Base-by-base conservation (phyloP, 2,888 invertebrate species). In the Scaptomyza caliginosa region DNA sequence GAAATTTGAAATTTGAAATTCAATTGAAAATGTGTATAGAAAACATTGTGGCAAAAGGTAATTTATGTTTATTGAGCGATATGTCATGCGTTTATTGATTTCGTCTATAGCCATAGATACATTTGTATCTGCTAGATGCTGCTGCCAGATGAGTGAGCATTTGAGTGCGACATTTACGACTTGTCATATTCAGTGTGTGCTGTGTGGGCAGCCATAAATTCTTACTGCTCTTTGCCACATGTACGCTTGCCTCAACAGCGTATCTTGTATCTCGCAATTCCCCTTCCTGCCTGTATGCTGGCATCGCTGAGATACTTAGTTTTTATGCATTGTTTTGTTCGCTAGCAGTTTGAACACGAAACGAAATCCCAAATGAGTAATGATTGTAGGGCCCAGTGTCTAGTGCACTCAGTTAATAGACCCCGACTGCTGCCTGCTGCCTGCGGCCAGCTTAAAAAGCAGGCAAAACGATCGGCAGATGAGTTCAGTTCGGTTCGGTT, bases 31-130 rank as follows among this genome's bases (percentile, higher is more conserved):
- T 49, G 48, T 43, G 57, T 43, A 58, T 54, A 17, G 7, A 23
- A 62, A 49, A 56, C 58, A 72, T 64, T 56, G 67, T 58, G 74
- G 51, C 81, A 75, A 66, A 32, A 72, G 69, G 71, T 79, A 87
- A 87, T 85, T 83, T 86, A 83, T 87, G 80, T 79, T 83, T 84
- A 85, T 87, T 85, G 86, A 66, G 71, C 77, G 84, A 86, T 86
- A 64, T 73, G 86, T 78, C 82, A 81, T 62, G 60, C 74, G 58
- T 58, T 85, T 82, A 68, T 71, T 72, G 83, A 79, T 79, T 71
- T 57, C 43, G 24, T 42, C 4, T 13, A n/a, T n/a, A 30, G n/a
- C 26, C 11, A 28, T 28, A 28, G 28, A 11, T 28, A 28, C n/a
- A 46, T 59, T 42, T 63, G 39, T 52, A 63, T 59, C 39, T 45